phyloP scores from a whole-genome alignment of 2,113 vertebrate species.

The Campylorhamphus procurvoides region DNA sequence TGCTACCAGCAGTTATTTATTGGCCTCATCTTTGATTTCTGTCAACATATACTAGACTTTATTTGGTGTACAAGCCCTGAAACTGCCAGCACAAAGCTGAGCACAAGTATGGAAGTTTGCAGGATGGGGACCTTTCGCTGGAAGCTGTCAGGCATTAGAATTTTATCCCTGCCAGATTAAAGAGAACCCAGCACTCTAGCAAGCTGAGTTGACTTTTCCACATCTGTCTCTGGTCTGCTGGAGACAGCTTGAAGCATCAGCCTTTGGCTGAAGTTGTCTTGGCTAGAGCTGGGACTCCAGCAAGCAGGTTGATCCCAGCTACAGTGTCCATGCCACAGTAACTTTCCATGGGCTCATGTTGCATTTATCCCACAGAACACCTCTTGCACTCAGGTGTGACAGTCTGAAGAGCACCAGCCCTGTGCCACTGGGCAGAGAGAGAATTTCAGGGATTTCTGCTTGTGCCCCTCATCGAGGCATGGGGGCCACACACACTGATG shows the following conservation, averaged over 20 bases:
- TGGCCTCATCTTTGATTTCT: neutral
- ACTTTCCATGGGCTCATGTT: neutral
- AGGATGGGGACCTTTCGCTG: neutral
- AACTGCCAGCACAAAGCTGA: neutral
- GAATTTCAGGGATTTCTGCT: neutral
- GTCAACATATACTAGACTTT: neutral
- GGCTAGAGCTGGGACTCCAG: neutral
- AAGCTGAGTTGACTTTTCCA: neutral
- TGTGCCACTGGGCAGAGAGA: neutral
- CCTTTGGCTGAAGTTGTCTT: neutral
- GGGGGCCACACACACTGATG: accelerated
- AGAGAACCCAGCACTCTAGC: neutral
- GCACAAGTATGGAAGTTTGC: neutral
- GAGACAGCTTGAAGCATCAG: neutral
- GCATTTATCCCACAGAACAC: neutral
- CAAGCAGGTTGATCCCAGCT: neutral
- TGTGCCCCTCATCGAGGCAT: neutral
- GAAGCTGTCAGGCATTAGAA: neutral
- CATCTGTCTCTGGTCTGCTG: neutral
- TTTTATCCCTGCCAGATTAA: neutral
- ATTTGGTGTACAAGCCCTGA: neutral
- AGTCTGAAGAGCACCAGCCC: neutral
- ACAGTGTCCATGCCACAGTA: neutral
- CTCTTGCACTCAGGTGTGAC: neutral
- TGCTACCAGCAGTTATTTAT: neutral